Conservation (phyloP, 2,888 invertebrate species). For the Argynnis bischoffii region DNA sequence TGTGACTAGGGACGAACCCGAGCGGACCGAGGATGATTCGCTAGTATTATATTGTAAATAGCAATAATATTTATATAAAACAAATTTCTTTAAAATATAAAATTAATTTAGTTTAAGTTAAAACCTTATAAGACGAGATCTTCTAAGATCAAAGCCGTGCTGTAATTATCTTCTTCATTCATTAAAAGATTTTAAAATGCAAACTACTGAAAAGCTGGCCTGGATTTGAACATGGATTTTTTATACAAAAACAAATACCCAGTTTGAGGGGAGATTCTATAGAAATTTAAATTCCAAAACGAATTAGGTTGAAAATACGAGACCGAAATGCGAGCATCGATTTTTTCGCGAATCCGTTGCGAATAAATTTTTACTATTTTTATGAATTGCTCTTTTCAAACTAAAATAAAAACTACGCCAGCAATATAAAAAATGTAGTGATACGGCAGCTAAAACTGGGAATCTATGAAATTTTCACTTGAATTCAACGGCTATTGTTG, state of each 20-base stretch:
- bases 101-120: background rate
- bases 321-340: conserved; percentile 14
- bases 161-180: conserved; percentile 2
- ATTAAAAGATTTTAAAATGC: background rate
- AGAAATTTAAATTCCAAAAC: conserved; percentile 16
- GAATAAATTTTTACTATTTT: conserved; percentile 28
- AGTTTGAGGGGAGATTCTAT: conserved; percentile 4
- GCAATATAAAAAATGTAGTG: conserved; percentile 23
- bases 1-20: too few relatives aligned
- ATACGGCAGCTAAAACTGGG: conserved; percentile 31
- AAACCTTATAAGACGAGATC: background rate
- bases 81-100: too few relatives aligned
- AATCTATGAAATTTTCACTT: conserved; percentile 41
- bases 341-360: conserved; percentile 15
- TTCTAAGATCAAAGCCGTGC: too few relatives aligned
- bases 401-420: conserved; percentile 30
- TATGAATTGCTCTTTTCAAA: conserved; percentile 33
- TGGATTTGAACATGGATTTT: conserved; percentile 1
- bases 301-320: conserved; percentile 22
- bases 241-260: conserved; percentile 7
- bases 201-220: conserved; percentile 9
- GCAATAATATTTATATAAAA: too few relatives aligned
- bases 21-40: too few relatives aligned
- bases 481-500: conserved; percentile 37
- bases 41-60: too few relatives aligned